Evolutionary conservation across 2,797 vertebrate genomes (phyloP), one percentile per base, ranked within the genome.

Genomic region (Cyclopterus lumpus): DNA sequence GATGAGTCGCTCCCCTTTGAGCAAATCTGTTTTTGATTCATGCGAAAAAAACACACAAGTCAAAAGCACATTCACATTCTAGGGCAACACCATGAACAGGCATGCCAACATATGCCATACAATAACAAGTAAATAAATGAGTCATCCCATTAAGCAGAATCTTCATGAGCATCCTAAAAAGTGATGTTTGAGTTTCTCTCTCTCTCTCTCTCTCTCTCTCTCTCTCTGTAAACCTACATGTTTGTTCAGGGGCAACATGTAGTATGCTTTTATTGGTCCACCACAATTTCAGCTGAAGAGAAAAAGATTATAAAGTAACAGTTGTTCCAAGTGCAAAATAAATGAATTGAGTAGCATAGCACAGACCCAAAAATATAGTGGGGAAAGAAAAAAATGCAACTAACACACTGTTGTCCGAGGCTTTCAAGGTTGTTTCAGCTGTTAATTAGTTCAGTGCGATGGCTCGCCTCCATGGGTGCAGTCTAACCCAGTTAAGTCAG

Each of bases 381-480:
- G 15, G 40, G 60, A 53, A 15, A 42, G 58, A 61, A 9, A 44
- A 59, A 66, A 81, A 83, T 24, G 81, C 63, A 40, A 70, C 74
- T 71, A 81, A 85, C 67, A 75, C 67, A 64, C 69, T 60, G 85
- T 85, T 90, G 79, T 88, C 75, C 84, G 80, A 62, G 58, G 83
- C 85, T 90, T 87, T 93, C 88, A 92, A 91, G 91, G 89, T 90
- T 91, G 90, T 84, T 90, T 88, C 74, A 53, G 77, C 62, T 86
- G 86, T 83, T 93, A 91, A 93, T 92, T 89, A 89, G 88, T 83
- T 85, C 82, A 86, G 75, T 89, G 75, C 92, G 90, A 92, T 88
- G 89, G 90, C 81, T 90, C 18, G 61, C 74, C 71, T 86, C 84
- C 88, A 90, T 67, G 78, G 85, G 49, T 84, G 80, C 85, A 77